Percentiles rank a stretch among this genome's conserved stretches.
Evolutionary conservation across 2,888 invertebrate species (phyloP).

Genomic region (Plebejus argus): DNA sequence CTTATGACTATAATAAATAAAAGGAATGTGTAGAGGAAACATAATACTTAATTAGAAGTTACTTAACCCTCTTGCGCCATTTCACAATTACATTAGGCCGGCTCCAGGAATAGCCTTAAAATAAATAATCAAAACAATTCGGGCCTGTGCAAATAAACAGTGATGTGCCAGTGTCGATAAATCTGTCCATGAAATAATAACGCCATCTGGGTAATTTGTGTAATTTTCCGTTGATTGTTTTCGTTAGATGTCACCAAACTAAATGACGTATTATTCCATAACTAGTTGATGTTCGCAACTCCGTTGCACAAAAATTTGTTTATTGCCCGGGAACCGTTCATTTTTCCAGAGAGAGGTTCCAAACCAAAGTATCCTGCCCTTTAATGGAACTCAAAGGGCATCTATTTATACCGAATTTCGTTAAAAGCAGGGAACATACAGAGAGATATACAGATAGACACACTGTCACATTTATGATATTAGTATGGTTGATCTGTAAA

Average conservation of each 20-base stretch:
- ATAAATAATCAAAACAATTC: conserved; percentile 24
- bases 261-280: background rate
- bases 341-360: too few species aligned
- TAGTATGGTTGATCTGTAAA: too few species aligned
- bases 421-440: too few species aligned
- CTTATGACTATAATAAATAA: too few species aligned
- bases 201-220: background rate
- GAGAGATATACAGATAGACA: too few species aligned
- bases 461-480: too few species aligned
- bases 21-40: background rate
- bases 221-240: background rate
- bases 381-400: too few species aligned
- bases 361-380: too few species aligned
- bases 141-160: conserved; percentile 5
- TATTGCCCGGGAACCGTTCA: too few species aligned
- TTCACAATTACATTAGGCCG: background rate
- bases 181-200: conserved; percentile 20
- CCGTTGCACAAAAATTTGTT: too few species aligned
- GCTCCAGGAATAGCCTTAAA: conserved; percentile 9
- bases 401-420: too few species aligned
- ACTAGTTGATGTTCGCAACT: too few species aligned
- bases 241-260: background rate
- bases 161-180: conserved; percentile 22
- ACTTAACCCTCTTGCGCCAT: background rate
- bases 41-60: background rate